These are phyloP conservation scores for Bruchidius siliquastri DNA, from an alignment of 2,888 invertebrate species.

Conservation along the genomic window DNA sequence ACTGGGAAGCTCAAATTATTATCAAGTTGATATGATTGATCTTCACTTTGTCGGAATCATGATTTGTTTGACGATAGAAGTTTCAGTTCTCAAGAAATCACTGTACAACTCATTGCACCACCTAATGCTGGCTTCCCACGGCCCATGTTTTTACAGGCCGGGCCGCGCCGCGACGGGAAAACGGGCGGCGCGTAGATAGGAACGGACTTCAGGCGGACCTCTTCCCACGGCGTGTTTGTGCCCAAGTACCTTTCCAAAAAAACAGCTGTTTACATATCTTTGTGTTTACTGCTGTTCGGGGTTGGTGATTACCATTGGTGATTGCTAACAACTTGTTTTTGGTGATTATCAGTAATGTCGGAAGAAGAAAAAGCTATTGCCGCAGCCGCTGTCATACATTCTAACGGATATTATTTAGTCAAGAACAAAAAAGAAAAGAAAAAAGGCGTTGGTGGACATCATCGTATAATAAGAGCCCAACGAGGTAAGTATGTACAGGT, in stretches of 20 bases:
- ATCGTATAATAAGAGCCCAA: too few relatives aligned
- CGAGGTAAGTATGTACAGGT: too few relatives aligned
- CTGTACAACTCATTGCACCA: too few relatives aligned
- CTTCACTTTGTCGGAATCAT: too few relatives aligned
- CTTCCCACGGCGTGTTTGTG: slow-evolving; percentile 5
- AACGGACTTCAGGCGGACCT: slow-evolving; percentile 5
- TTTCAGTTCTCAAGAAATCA: too few relatives aligned
- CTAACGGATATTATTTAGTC: too few relatives aligned
- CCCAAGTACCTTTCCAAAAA: background rate
- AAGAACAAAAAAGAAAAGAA: too few relatives aligned
- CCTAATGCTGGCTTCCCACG: slow-evolving; percentile 2
- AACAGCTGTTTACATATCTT: background rate
- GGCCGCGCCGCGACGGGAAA: slow-evolving; percentile 2
- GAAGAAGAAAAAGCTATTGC: background rate
- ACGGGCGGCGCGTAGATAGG: slow-evolving; percentile 5
- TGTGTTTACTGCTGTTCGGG: background rate
- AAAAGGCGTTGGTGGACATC: too few relatives aligned
- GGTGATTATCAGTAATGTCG: background rate
- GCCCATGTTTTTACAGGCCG: slow-evolving; percentile 3
- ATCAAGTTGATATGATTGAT: too few relatives aligned
- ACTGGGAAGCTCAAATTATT: too few relatives aligned
- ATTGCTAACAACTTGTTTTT: background rate
- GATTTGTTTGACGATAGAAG: too few relatives aligned
- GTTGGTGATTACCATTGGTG: background rate
- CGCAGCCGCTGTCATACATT: too few relatives aligned